Conservation (phyloP, 2,113 vertebrate genomes). For the Corynorhinus townsendii region DNA sequence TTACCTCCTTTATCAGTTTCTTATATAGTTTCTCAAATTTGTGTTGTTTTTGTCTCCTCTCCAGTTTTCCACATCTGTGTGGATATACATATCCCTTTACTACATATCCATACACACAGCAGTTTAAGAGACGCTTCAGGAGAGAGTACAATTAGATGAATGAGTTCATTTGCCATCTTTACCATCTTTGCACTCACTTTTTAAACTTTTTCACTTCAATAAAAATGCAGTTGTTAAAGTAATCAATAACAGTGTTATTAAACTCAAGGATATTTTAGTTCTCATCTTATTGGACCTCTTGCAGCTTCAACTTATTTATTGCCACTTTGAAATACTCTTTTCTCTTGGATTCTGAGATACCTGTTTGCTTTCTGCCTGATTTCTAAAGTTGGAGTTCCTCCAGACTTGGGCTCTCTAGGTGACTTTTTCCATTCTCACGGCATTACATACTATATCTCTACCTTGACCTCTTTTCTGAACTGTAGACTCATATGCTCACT, state of each 20-base stretch:
- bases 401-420: not conserved
- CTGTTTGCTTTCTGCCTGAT: not conserved
- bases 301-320: not conserved
- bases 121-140: not conserved
- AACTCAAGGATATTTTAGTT: not conserved
- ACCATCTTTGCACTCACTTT: not conserved
- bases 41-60: not conserved
- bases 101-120: not conserved
- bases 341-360: constrained; percentile 6
- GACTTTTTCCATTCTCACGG: not conserved
- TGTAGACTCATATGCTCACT: not conserved
- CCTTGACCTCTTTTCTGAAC: not conserved
- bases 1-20: not conserved
- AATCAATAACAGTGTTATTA: not conserved
- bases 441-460: not conserved
- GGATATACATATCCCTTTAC: not conserved
- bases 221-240: constrained; percentile 1
- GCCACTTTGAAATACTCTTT: not conserved
- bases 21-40: constrained; percentile 1
- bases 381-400: not conserved
- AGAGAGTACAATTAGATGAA: not conserved
- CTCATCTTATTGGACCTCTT: not conserved
- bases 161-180: not conserved
- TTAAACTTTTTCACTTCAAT: constrained; percentile 24
- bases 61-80: not conserved